Evolutionary conservation across 2,797 vertebrate genomes (phyloP).

Genomic region (Leuciscus waleckii): DNA sequence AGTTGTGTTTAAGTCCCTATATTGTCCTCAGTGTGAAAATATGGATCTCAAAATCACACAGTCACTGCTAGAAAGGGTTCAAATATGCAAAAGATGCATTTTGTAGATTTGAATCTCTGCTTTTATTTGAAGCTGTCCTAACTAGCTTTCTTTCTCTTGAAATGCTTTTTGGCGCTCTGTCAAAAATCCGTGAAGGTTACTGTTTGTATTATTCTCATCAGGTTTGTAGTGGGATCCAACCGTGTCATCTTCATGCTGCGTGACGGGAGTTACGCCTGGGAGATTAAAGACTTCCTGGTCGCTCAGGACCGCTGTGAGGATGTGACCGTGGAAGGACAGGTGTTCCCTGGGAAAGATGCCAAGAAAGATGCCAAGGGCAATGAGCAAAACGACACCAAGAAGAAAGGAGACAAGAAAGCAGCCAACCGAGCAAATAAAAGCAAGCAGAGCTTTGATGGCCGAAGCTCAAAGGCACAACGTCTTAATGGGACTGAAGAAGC

Average conservation of each 20-base stretch:
- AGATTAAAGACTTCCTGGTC: constrained; percentile 93
- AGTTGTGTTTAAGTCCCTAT: no score
- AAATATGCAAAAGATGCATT: background rate
- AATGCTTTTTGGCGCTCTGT: background rate
- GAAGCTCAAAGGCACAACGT: background rate
- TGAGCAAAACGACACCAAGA: constrained; percentile 77
- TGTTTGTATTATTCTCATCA: constrained; percentile 60
- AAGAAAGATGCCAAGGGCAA: constrained; percentile 70
- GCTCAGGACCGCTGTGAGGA: constrained; percentile 89
- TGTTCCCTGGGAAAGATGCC: constrained; percentile 88
- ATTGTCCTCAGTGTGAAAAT: no score
- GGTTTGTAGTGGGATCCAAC: constrained; percentile 94
- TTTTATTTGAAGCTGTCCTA: background rate
- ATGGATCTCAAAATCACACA: no score
- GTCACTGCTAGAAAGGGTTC: no score
- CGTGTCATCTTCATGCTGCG: constrained; percentile 95
- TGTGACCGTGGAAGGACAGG: constrained; percentile 94
- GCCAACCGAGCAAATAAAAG: constrained; percentile 65
- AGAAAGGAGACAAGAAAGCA: constrained; percentile 77
- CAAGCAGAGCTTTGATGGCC: constrained; percentile 85
- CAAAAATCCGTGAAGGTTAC: background rate
- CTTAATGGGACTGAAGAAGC: background rate
- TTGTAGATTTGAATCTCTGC: no score
- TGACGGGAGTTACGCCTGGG: constrained; percentile 92
- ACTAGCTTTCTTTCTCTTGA: background rate